phyloP scores from a whole-genome alignment of 2,888 invertebrate species.

The Hirtodrosophila trivittata region DNA sequence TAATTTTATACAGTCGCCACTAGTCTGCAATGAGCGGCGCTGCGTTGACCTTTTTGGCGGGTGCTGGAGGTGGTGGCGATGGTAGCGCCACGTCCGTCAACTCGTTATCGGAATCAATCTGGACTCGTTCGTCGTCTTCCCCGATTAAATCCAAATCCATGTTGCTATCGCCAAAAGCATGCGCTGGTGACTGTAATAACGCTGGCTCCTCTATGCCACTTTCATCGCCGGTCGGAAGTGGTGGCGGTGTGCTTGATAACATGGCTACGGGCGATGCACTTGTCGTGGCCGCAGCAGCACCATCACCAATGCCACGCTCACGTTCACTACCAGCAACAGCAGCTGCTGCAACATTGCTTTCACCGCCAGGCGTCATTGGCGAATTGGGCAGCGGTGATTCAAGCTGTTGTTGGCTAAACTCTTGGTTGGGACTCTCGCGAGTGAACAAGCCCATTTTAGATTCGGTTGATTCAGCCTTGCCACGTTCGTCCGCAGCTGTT shows the following conservation, averaged over 20 bases:
- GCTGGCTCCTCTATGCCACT: neutral
- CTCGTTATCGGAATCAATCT: constrained; percentile 40
- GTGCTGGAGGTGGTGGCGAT: constrained; percentile 30
- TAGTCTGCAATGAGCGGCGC: constrained; percentile 71
- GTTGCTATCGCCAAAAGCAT: constrained; percentile 33
- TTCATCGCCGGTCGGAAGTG: constrained; percentile 43
- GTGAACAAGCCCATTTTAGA: constrained; percentile 83
- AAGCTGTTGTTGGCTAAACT: constrained; percentile 78
- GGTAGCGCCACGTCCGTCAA: constrained; percentile 58
- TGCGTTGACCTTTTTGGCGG: constrained; percentile 54
- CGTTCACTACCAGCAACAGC: constrained; percentile 33
- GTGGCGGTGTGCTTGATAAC: constrained; percentile 79
- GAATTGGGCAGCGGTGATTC: constrained; percentile 75
- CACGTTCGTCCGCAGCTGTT: constrained; percentile 41
- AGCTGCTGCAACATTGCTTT: constrained; percentile 9
- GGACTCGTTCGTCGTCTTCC: constrained; percentile 3
- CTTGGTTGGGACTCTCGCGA: constrained; percentile 83
- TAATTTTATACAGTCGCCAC: constrained; percentile 13
- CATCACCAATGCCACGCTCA: constrained; percentile 82
- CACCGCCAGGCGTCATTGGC: constrained; percentile 62
- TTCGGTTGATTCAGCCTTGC: too few species aligned
- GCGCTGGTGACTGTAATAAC: constrained; percentile 24
- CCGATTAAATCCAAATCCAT: constrained; percentile 27
- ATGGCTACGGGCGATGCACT: constrained; percentile 79
- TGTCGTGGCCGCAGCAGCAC: constrained; percentile 79